A percentile compares a stretch with the other conserved stretches of the same genome.
Evolutionary conservation across 2,113 vertebrate species (phyloP).

Genomic region (Ancistrus triradiatus): DNA sequence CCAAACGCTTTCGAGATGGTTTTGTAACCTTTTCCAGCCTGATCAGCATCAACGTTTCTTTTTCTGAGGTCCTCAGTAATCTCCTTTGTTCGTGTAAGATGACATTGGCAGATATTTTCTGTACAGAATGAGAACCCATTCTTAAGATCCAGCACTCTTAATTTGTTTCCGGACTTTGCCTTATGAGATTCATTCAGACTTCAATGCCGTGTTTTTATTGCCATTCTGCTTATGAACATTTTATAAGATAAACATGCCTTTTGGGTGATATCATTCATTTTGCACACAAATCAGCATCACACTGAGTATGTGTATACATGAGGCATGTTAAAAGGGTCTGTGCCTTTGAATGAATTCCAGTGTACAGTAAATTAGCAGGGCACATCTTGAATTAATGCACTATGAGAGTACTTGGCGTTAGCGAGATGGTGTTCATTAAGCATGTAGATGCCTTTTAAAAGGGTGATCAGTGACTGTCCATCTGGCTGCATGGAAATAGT

Average conservation of each 20-base stretch:
- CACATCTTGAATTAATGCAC: constrained; percentile 49
- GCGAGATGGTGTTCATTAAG: constrained; percentile 46
- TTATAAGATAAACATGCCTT: constrained; percentile 37
- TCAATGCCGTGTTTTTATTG: constrained; percentile 2
- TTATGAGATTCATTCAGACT: too few relatives aligned
- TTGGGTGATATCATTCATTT: constrained; percentile 33
- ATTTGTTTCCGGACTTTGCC: too few relatives aligned
- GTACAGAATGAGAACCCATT: too few relatives aligned
- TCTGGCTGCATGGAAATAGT: constrained; percentile 29
- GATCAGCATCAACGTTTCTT: too few relatives aligned
- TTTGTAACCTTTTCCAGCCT: too few relatives aligned
- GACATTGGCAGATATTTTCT: too few relatives aligned
- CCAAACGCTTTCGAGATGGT: too few relatives aligned
- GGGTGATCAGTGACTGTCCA: constrained; percentile 27
- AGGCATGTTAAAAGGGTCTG: constrained; percentile 43
- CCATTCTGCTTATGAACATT: constrained; percentile 1
- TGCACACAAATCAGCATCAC: constrained; percentile 43
- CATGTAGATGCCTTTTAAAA: constrained; percentile 31
- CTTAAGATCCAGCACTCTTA: too few relatives aligned
- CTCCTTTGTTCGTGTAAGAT: too few relatives aligned
- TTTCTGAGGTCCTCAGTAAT: too few relatives aligned
- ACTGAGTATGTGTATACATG: constrained; percentile 49
- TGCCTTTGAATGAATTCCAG: constrained; percentile 50
- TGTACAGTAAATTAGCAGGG: constrained; percentile 47
- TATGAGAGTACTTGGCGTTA: constrained; percentile 28